Base-by-base conservation (phyloP, 2,888 invertebrate genomes). In the Tridacna gigas region DNA sequence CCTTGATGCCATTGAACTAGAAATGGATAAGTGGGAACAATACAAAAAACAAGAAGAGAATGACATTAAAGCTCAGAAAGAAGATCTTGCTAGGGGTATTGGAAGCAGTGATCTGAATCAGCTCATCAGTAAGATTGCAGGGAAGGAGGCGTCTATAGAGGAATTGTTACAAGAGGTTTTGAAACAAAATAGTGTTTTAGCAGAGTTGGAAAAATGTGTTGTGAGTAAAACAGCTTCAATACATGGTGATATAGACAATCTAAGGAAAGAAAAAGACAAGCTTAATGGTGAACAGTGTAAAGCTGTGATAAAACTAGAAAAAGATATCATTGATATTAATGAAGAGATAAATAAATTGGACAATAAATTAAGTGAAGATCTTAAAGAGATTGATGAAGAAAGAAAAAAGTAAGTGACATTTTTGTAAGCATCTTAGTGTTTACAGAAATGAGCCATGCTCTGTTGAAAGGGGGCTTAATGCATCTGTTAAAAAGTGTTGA, bases 11-110 rank as follows among this genome's bases (percentile, higher is more conserved):
- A 87, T 92, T 74, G 92, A 92, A 79, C 79, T 83, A n/a, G 92
- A 92, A 80, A 91, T 91, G 89, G 91, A 92, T 63, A 83, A 95
- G 95, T 82, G 96, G 96, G 93, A 96, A 90, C 94, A 95, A 87
- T 95, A 95, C 79, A 95, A 96, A 83, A 95, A 95, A 22, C 66
- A 82, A n/a, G 87, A 88, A 77, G 73, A 87, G 25, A 73, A 79
- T 56, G 71, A 86, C 61, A 74, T 90, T 47, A 74, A 88, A 69
- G 86, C 96, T 96, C 86, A 95, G 95, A 86, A 93, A 91, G 86
- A 95, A 96, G 94, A 95, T 95, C 83, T 95, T 95, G 86, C 95
- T 95, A 83, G 83, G 80, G 74, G 80, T 45, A 48, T 77, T 51
- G 79, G 77, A 51, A 85, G 80, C 71, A 76, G 48, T 48, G 86